A percentile compares a stretch with the other conserved stretches of the same genome.
Evolutionary conservation across 2,888 invertebrate genomes (phyloP).

Genomic region (Sarcophaga subvicina): DNA sequence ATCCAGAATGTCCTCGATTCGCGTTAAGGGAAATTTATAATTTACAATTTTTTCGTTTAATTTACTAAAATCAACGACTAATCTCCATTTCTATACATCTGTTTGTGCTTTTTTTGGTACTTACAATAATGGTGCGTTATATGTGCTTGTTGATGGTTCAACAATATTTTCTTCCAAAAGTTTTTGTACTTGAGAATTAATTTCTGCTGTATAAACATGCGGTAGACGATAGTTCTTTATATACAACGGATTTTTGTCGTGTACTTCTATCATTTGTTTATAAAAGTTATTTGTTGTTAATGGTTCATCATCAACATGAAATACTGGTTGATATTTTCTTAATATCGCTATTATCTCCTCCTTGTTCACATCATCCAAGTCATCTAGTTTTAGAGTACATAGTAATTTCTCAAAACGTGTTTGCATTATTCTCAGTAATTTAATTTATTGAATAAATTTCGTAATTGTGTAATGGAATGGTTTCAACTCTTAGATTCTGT

Average conservation of each 20-base stretch:
- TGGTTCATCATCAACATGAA: background rate
- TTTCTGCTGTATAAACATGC: conserved; percentile 1
- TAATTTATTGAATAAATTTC: conserved; percentile 5
- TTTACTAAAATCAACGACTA: background rate
- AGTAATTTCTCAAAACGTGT: background rate
- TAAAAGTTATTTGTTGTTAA: conserved; percentile 36
- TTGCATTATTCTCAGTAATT: too few relatives aligned
- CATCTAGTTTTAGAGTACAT: background rate
- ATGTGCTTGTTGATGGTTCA: conserved; percentile 17
- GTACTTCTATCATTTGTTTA: conserved; percentile 14
- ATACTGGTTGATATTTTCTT: background rate
- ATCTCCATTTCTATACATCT: conserved; percentile 8
- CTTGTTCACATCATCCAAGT: conserved; percentile 9
- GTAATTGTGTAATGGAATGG: conserved; percentile 20
- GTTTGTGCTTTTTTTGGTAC: conserved; percentile 16
- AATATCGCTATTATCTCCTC: background rate
- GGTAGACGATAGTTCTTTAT: background rate
- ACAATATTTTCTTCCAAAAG: conserved; percentile 1
- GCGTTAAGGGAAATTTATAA: background rate
- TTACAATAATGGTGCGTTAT: conserved; percentile 16
- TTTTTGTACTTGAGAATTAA: conserved; percentile 16
- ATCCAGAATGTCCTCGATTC: background rate
- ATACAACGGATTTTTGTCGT: background rate
- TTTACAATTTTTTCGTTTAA: background rate
- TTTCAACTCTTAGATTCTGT: conserved; percentile 4